Evolutionary conservation across 2,113 vertebrate species (phyloP).

Genomic region (Passer domesticus): DNA sequence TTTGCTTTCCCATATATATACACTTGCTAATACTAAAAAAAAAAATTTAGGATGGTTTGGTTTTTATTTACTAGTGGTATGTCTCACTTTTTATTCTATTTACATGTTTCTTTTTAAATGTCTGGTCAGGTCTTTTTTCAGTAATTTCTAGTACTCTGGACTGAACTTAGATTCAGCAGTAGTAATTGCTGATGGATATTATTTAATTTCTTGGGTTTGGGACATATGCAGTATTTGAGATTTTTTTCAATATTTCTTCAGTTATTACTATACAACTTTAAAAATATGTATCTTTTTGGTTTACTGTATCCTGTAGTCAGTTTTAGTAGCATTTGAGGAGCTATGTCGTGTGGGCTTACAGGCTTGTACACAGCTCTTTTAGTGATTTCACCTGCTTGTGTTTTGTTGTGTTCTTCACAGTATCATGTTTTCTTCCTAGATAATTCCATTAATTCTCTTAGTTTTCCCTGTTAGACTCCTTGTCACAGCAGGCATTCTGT

Average conservation of each 20-base stretch:
- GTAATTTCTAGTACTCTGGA: not conserved
- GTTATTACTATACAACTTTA: not conserved
- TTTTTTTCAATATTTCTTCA: not conserved
- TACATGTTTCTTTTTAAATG: not conserved
- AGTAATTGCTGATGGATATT: not conserved
- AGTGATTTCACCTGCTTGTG: not conserved
- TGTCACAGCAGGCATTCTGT: not conserved
- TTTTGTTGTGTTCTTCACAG: not conserved
- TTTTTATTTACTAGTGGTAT: not conserved
- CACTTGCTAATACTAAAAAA: not conserved
- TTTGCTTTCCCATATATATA: not conserved
- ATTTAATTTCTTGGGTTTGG: not conserved
- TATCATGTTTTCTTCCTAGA: not conserved
- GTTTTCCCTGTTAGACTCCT: not conserved
- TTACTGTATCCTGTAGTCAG: not conserved
- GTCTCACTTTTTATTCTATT: not conserved
- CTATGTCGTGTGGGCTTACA: not conserved
- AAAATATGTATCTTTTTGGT: not conserved
- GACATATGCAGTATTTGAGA: not conserved
- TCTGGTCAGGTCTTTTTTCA: not conserved
- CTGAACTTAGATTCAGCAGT: not conserved
- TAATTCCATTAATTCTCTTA: not conserved
- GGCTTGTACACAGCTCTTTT: not conserved
- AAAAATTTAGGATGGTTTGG: not conserved
- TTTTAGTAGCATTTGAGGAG: not conserved